phyloP scores from a whole-genome alignment of 2,113 vertebrate genomes.

The cat (Felis catus) region DNA sequence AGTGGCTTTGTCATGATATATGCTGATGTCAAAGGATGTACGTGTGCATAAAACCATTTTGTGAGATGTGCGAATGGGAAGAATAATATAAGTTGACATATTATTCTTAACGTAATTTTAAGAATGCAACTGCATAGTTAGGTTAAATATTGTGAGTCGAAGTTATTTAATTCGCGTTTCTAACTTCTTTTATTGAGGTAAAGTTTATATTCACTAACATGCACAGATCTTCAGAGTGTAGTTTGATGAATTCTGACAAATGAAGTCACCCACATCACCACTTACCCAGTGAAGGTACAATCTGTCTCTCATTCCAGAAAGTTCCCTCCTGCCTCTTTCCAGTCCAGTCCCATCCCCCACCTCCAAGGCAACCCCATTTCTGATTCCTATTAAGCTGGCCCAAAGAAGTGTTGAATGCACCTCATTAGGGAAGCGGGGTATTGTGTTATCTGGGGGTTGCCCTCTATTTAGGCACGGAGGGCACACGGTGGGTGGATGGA shows the following conservation, averaged over 20 bases:
- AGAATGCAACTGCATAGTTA: not conserved
- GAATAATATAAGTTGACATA: not conserved
- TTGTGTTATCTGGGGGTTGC: not conserved
- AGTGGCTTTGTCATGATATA: not conserved
- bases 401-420: no score
- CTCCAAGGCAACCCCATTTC: not conserved
- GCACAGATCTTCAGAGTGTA: not conserved
- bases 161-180: not conserved
- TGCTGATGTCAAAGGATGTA: not conserved
- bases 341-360: not conserved
- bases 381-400: not conserved
- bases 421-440: not conserved
- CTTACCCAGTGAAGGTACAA: not conserved
- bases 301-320: not conserved
- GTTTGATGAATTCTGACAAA: not conserved
- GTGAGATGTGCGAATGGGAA: not conserved
- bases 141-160: not conserved
- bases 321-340: not conserved
- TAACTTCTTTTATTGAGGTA: not conserved
- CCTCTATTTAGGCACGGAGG: rapidly evolving
- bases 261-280: not conserved
- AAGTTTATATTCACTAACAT: not conserved
- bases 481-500: rapidly evolving
- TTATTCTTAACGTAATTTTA: not conserved
- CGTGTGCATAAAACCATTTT: not conserved